Evolutionary conservation across 2,888 invertebrate genomes (phyloP).

Genomic region (Phanerotoma sp.): DNA sequence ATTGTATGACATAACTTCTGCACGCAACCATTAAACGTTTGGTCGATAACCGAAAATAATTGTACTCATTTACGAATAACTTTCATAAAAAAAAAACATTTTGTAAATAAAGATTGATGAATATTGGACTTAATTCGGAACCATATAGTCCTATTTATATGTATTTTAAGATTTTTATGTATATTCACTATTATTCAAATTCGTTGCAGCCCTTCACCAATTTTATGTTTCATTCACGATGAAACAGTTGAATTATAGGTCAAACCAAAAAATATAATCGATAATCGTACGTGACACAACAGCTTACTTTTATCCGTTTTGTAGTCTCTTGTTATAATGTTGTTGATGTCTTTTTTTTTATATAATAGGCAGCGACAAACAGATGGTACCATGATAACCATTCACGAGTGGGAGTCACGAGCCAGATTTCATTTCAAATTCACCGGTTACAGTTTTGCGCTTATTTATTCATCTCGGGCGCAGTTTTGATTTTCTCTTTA

Average conservation of each 20-base stretch:
- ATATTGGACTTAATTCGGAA: no score
- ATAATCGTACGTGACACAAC: constrained; percentile 45
- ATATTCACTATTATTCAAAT: no score
- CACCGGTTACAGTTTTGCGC: constrained; percentile 18
- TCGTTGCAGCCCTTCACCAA: no score
- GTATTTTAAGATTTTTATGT: no score
- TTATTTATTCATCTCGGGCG: not conserved
- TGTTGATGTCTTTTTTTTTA: not conserved
- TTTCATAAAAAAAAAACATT: no score
- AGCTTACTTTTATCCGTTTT: constrained; percentile 48
- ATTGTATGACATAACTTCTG: not conserved
- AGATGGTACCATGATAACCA: not conserved
- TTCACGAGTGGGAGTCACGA: constrained; percentile 13
- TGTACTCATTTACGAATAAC: not conserved
- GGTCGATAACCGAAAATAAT: constrained; percentile 30
- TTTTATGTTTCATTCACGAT: no score
- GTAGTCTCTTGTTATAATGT: no score
- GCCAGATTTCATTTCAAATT: constrained; percentile 19
- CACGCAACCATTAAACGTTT: constrained; percentile 25
- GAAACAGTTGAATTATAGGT: not conserved
- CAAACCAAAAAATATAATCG: constrained; percentile 49
- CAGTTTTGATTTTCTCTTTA: no score
- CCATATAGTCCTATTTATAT: no score
- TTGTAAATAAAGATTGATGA: no score
- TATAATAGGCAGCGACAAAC: not conserved